Percentiles rank a stretch among this genome's conserved stretches.
Conservation (phyloP, 1,140 invertebrate genomes). For the Cryptotermes secundus region DNA sequence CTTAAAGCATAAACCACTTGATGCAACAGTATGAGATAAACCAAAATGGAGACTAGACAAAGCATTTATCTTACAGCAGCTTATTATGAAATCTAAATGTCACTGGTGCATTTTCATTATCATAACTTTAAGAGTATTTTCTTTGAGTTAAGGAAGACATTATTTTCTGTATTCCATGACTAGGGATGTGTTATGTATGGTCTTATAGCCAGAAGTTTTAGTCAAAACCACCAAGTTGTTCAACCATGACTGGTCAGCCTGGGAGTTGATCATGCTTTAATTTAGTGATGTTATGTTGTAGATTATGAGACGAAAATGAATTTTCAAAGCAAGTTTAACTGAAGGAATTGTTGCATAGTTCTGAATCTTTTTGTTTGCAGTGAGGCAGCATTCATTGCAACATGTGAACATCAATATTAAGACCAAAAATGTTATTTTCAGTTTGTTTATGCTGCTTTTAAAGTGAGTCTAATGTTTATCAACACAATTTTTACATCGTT, state of each 20-base stretch:
- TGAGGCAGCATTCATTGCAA: too few relatives aligned
- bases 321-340: neutral
- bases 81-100: neutral
- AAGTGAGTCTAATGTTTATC: neutral
- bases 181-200: neutral
- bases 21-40: constrained; percentile 27
- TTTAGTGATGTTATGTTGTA: neutral
- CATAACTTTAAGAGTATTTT: neutral
- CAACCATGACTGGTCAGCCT: neutral
- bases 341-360: neutral
- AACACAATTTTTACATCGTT: neutral
- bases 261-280: neutral
- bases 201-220: neutral
- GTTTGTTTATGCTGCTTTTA: neutral
- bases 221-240: neutral
- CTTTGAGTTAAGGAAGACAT: neutral
- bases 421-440: too few relatives aligned
- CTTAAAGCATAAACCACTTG: constrained; percentile 25
- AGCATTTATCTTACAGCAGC: constrained; percentile 25
- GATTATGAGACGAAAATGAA: neutral
- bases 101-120: neutral
- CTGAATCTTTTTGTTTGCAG: too few relatives aligned
- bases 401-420: too few relatives aligned
- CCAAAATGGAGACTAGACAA: constrained; percentile 40
- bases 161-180: neutral